These are phyloP conservation scores for Nothura maculosa DNA, from an alignment of 2,797 vertebrate genomes.

Conservation along the genomic window DNA sequence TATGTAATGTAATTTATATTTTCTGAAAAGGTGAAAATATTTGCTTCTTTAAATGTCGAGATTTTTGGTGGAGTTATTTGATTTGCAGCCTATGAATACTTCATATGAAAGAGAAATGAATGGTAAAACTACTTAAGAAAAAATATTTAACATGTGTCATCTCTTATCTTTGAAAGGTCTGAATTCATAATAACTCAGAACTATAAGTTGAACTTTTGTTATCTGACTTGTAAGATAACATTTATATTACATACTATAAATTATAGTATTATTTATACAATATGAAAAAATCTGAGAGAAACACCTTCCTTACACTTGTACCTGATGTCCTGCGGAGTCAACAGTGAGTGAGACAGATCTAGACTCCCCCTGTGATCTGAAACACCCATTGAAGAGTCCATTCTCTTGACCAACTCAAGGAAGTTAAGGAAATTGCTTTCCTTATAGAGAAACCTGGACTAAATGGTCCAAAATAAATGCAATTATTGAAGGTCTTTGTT, in stretches of 20 bases:
- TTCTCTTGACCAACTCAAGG: not conserved
- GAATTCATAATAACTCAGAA: not conserved
- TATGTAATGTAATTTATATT: not conserved
- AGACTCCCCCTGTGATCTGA: not conserved
- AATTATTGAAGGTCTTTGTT: not conserved
- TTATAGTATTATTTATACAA: not conserved
- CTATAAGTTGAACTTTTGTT: not conserved
- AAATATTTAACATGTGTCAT: not conserved
- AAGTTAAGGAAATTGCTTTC: not conserved
- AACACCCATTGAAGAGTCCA: not conserved
- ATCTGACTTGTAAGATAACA: not conserved
- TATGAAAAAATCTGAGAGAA: not conserved
- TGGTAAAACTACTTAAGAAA: not conserved
- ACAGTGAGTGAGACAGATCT: not conserved
- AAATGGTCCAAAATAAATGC: not conserved
- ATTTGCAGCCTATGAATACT: not conserved
- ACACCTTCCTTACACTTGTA: not conserved
- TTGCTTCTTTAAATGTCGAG: not conserved
- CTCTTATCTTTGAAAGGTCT: not conserved
- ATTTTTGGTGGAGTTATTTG: not conserved
- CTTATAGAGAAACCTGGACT: not conserved
- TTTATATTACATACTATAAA: not conserved
- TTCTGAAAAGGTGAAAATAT: not conserved
- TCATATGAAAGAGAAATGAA: not conserved
- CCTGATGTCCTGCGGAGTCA: not conserved